phyloP scores from a whole-genome alignment of 1,140 invertebrate genomes.

The Hyles vespertilio region DNA sequence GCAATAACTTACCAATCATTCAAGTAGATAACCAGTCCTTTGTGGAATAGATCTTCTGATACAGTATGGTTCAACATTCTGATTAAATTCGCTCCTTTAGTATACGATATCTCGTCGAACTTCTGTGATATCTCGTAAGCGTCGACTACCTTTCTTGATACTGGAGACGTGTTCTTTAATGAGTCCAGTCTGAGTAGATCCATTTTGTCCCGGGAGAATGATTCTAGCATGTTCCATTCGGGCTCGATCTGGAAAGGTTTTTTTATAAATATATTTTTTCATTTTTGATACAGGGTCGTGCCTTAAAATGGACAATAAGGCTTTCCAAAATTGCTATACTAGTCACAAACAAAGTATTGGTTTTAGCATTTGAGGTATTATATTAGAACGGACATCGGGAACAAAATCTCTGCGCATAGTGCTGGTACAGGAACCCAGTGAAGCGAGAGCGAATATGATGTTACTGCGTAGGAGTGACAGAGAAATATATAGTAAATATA shows the following conservation, averaged over 20 bases:
- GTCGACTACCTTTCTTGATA: slow-evolving; percentile 81
- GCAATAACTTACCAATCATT: slow-evolving; percentile 62
- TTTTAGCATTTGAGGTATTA: no score
- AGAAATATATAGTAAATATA: background rate
- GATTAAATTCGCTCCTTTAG: slow-evolving; percentile 88
- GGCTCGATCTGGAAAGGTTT: slow-evolving; percentile 76
- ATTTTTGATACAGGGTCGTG: background rate
- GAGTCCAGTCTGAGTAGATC: slow-evolving; percentile 84
- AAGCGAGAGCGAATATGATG: no score
- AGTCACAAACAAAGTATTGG: background rate
- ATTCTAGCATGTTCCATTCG: slow-evolving; percentile 84
- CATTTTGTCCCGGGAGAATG: slow-evolving; percentile 86
- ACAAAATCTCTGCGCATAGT: no score
- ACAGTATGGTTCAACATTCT: slow-evolving; percentile 89
- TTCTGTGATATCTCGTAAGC: slow-evolving; percentile 87
- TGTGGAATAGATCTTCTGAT: slow-evolving; percentile 81
- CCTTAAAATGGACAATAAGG: no score
- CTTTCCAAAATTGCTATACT: no score
- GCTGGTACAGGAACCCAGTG: no score
- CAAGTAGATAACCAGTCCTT: slow-evolving; percentile 80
- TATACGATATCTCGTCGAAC: slow-evolving; percentile 91
- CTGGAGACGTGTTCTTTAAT: slow-evolving; percentile 83
- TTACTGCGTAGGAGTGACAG: background rate
- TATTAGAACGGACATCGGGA: no score
- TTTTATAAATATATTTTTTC: no score